A percentile compares a stretch with the other conserved stretches of the same genome.
These are phyloP conservation scores for Calypte anna DNA, from an alignment of 2,113 vertebrate genomes.

Conservation along the genomic window DNA sequence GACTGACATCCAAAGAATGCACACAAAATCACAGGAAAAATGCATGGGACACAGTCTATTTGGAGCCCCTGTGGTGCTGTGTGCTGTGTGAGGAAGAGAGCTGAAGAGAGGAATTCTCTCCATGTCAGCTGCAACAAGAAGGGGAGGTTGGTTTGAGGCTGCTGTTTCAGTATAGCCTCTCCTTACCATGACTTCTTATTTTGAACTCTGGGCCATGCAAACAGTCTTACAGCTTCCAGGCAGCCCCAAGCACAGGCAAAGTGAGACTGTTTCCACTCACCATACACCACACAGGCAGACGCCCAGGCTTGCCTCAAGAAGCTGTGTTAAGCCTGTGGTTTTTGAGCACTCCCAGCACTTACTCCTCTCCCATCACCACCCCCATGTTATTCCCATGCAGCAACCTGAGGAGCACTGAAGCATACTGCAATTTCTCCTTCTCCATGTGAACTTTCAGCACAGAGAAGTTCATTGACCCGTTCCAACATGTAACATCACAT, in stretches of 20 bases:
- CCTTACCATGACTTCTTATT: neutral
- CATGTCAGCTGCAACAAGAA: neutral
- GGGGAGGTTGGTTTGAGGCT: neutral
- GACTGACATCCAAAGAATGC: conserved; percentile 44
- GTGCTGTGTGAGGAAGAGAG: neutral
- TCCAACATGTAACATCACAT: neutral
- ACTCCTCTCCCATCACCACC: fast-evolving
- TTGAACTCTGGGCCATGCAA: neutral
- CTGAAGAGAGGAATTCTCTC: neutral
- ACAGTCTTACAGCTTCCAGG: neutral
- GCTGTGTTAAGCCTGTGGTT: neutral
- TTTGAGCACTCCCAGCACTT: neutral
- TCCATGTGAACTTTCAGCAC: neutral
- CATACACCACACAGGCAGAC: neutral
- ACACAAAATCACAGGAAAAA: conserved; percentile 40
- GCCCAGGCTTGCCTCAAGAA: neutral
- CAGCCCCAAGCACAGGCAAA: neutral
- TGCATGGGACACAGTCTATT: conserved; percentile 34
- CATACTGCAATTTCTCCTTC: neutral
- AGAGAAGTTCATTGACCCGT: neutral
- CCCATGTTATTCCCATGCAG: neutral
- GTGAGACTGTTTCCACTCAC: neutral
- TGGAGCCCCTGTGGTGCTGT: conserved; percentile 35
- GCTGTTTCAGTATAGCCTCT: neutral
- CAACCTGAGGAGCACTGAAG: neutral